phyloP scores from a whole-genome alignment of 2,113 vertebrate genomes.

The Xenopus tropicalis region DNA sequence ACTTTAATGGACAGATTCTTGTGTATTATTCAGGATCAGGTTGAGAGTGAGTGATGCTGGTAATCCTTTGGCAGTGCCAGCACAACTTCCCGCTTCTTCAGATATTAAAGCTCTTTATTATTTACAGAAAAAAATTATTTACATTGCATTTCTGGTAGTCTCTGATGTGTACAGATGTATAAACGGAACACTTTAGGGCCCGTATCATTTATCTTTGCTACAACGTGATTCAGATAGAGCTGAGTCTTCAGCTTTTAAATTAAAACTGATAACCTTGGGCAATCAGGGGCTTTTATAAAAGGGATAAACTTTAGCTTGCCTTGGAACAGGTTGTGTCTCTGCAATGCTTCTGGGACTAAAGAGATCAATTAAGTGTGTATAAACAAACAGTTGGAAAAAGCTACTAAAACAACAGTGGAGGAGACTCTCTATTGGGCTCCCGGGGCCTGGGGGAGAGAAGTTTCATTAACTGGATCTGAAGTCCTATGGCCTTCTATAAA shows the following conservation, averaged over 20 bases:
- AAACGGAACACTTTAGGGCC: slow-evolving; percentile 71
- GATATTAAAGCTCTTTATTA: too few relatives aligned
- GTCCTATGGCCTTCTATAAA: slow-evolving; percentile 95
- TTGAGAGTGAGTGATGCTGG: too few relatives aligned
- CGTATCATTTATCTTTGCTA: slow-evolving; percentile 75
- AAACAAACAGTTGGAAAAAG: slow-evolving; percentile 90
- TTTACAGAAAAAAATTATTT: slow-evolving; percentile 71
- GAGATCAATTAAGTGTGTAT: slow-evolving; percentile 97
- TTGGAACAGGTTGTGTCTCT: slow-evolving; percentile 87
- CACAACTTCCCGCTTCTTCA: too few relatives aligned
- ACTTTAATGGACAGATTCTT: too few relatives aligned
- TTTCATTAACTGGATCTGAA: slow-evolving; percentile 96
- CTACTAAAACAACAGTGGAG: slow-evolving; percentile 88
- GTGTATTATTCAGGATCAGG: too few relatives aligned
- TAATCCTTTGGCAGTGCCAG: too few relatives aligned
- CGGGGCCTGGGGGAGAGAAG: slow-evolving; percentile 86
- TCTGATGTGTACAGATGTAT: slow-evolving; percentile 64
- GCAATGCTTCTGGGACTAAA: slow-evolving; percentile 84
- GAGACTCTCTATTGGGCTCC: slow-evolving; percentile 87
- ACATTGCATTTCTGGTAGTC: slow-evolving; percentile 65
- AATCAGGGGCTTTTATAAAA: slow-evolving; percentile 74
- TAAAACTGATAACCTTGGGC: slow-evolving; percentile 84
- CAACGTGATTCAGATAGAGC: slow-evolving; percentile 74
- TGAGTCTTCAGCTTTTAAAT: slow-evolving; percentile 84
- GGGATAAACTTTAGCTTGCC: slow-evolving; percentile 71